Percentiles rank a stretch among this genome's conserved stretches.
These are phyloP conservation scores for Equus quagga DNA, from an alignment of 2,113 vertebrate species.

Conservation along the genomic window DNA sequence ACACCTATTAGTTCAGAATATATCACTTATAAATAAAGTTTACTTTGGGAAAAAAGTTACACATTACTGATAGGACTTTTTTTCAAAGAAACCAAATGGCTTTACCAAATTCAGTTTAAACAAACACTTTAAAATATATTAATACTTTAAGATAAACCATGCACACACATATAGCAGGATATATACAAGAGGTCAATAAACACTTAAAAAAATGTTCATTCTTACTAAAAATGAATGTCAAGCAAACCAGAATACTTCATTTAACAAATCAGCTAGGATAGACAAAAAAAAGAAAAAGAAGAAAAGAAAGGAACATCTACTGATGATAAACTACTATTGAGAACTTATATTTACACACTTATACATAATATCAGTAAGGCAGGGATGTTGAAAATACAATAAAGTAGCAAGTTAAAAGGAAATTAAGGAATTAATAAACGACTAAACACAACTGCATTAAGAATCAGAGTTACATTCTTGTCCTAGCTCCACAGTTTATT, in stretches of 20 bases:
- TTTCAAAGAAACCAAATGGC: slow-evolving; percentile 47
- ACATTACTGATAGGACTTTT: not conserved
- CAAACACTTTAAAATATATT: not conserved
- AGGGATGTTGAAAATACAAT: slow-evolving; percentile 1
- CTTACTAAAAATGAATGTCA: slow-evolving; percentile 48
- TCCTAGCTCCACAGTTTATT: not conserved
- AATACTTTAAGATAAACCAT: slow-evolving; percentile 53
- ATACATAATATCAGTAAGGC: not conserved
- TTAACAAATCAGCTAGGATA: slow-evolving; percentile 29
- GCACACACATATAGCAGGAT: not conserved
- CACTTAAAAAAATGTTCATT: slow-evolving; percentile 13
- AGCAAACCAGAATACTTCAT: slow-evolving; percentile 34
- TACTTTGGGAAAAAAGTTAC: slow-evolving; percentile 31
- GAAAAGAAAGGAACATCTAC: not conserved
- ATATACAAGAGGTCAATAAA: slow-evolving; percentile 36
- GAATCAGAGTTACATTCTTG: slow-evolving; percentile 18
- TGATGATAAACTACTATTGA: not conserved
- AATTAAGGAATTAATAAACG: slow-evolving; percentile 37
- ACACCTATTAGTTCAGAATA: slow-evolving; percentile 88
- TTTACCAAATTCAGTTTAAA: slow-evolving; percentile 57
- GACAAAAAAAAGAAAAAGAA: not conserved
- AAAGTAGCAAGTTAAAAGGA: slow-evolving; percentile 19
- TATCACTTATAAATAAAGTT: slow-evolving; percentile 40
- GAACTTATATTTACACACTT: slow-evolving; percentile 39
- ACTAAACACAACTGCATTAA: not conserved